Conservation (phyloP, 2,797 vertebrate genomes). For the Gephyroberyx darwinii region DNA sequence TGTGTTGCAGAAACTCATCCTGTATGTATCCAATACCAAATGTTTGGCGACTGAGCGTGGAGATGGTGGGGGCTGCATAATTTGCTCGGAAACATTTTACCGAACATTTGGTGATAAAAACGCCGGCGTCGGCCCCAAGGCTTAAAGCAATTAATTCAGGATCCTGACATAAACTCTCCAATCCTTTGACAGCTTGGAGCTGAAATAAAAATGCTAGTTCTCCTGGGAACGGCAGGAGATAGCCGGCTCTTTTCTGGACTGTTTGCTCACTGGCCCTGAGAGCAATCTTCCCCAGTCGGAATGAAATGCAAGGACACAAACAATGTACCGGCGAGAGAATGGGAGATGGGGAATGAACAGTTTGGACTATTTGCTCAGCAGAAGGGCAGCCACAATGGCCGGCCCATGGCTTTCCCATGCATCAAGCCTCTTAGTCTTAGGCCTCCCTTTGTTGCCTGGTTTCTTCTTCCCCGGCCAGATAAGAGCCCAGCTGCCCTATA, state of each 20-base stretch:
- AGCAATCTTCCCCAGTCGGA: conserved; percentile 98
- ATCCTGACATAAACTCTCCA: conserved; percentile 99
- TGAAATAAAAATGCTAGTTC: conserved; percentile 99
- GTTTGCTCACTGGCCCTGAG: conserved; percentile 99
- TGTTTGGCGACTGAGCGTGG: conserved; percentile 72
- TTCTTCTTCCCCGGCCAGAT: conserved; percentile 90
- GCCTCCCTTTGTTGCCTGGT: conserved; percentile 93
- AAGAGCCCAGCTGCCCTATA: conserved; percentile 97
- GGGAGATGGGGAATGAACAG: conserved; percentile 99
- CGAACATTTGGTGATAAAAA: conserved; percentile 94
- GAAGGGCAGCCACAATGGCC: conserved; percentile 99
- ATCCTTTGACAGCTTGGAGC: conserved; percentile 99
- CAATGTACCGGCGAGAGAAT: conserved; percentile 99
- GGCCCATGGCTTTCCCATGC: conserved; percentile 98
- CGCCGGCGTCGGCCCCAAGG: conserved; percentile 89
- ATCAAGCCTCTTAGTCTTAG: conserved; percentile 93
- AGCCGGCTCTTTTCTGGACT: conserved; percentile 99
- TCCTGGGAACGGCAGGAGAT: conserved; percentile 99
- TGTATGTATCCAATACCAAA: conserved; percentile 81
- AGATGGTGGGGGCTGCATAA: conserved; percentile 69
- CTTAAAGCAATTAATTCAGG: conserved; percentile 99
- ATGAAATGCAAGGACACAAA: conserved; percentile 99
- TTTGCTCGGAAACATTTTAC: conserved; percentile 86
- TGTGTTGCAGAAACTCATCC: conserved; percentile 78
- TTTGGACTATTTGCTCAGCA: conserved; percentile 99